phyloP scores from a whole-genome alignment of 1,140 invertebrate genomes.

The Dufourea novaeangliae region DNA sequence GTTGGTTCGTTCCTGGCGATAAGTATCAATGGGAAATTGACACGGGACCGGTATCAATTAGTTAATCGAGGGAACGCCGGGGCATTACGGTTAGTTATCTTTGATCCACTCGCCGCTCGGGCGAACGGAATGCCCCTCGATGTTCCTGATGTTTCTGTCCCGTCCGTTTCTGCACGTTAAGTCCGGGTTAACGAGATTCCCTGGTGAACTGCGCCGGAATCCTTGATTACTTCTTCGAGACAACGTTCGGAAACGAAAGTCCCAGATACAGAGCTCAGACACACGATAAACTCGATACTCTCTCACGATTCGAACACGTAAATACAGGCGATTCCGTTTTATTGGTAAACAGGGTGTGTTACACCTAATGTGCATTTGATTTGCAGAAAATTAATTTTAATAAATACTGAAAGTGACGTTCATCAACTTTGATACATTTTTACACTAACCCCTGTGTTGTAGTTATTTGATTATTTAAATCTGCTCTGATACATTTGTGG shows the following conservation, averaged over 20 bases:
- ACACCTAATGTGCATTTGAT: no score
- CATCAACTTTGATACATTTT: no score
- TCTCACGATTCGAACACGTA: not conserved
- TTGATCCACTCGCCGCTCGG: constrained; percentile 28
- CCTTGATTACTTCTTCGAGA: constrained; percentile 36
- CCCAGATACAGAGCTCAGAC: no score
- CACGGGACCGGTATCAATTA: not conserved
- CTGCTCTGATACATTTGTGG: no score
- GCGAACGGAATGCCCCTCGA: constrained; percentile 2
- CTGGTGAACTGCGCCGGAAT: constrained; percentile 20
- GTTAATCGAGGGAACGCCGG: constrained; percentile 8
- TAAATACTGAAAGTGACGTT: no score
- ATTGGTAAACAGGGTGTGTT: no score
- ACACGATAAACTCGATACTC: not conserved
- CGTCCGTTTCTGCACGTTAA: constrained; percentile 42
- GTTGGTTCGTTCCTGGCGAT: no score
- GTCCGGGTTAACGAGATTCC: constrained; percentile 37
- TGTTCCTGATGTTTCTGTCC: constrained; percentile 34
- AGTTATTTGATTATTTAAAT: no score
- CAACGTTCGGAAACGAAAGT: not conserved
- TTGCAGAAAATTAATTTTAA: no score
- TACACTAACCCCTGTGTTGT: no score
- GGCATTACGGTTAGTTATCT: constrained; percentile 4
- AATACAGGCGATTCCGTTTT: not conserved
- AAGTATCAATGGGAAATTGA: not conserved